phyloP scores from a whole-genome alignment of 1,140 invertebrate species.

The Cherax quadricarinatus region DNA sequence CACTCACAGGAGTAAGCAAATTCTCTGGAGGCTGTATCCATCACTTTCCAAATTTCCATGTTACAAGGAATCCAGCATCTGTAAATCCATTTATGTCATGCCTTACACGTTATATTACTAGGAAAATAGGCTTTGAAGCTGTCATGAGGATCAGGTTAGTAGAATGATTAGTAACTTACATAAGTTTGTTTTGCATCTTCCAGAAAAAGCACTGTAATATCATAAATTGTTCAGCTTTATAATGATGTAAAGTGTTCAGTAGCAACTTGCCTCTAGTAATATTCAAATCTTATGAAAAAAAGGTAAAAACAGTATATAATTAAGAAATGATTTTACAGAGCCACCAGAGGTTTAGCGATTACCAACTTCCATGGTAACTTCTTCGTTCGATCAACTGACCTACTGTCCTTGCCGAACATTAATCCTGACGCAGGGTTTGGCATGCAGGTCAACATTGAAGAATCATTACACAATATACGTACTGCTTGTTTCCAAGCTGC shows the following conservation, averaged over 20 bases:
- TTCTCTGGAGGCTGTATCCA: slow-evolving; percentile 96
- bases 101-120: slow-evolving; percentile 92
- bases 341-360: slow-evolving; percentile 88
- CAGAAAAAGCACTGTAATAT: too few species aligned
- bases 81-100: slow-evolving; percentile 86
- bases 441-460: slow-evolving; percentile 97
- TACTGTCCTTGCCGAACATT: slow-evolving; percentile 96
- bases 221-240: too few species aligned
- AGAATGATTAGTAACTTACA: too few species aligned
- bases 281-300: too few species aligned
- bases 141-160: slow-evolving; percentile 96
- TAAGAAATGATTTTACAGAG: slow-evolving; percentile 22
- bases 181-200: too few species aligned
- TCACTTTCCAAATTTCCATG: slow-evolving; percentile 94
- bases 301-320: too few species aligned
- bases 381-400: slow-evolving; percentile 98
- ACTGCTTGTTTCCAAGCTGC: slow-evolving; percentile 98
- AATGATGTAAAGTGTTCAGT: too few species aligned
- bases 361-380: slow-evolving; percentile 99
- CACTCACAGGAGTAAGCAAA: slow-evolving; percentile 93
- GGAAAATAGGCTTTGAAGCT: slow-evolving; percentile 99
- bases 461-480: slow-evolving; percentile 90
- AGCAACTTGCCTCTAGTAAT: too few species aligned
- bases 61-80: slow-evolving; percentile 82
- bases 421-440: slow-evolving; percentile 99